phyloP scores from a whole-genome alignment of 1,140 invertebrate genomes.

The Paralvinella palmiformis region DNA sequence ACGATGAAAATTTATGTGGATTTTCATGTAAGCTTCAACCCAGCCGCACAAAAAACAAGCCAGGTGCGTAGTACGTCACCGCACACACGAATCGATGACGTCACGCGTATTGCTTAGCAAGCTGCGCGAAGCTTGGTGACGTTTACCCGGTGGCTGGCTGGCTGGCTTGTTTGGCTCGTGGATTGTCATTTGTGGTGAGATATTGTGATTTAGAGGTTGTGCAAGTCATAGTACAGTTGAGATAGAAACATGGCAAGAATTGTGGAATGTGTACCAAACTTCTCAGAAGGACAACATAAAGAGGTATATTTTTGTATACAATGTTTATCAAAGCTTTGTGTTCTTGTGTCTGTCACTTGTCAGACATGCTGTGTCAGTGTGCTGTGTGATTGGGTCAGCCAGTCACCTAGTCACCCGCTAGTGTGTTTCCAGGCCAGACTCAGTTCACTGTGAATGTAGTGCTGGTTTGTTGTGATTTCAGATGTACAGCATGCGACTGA shows the following conservation, averaged over 20 bases:
- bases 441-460: too few relatives aligned
- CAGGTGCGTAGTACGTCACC: constrained; percentile 4
- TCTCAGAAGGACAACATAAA: constrained; percentile 56
- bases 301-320: constrained; percentile 43
- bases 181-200: not conserved
- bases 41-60: not conserved
- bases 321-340: too few relatives aligned
- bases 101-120: constrained; percentile 36
- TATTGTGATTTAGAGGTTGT: not conserved
- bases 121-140: constrained; percentile 37
- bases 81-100: constrained; percentile 27
- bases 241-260: constrained; percentile 44
- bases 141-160: too few relatives aligned
- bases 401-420: too few relatives aligned
- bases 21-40: not conserved
- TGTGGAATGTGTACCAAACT: constrained; percentile 58
- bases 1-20: not conserved
- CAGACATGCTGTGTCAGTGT: too few relatives aligned
- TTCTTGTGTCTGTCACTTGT: too few relatives aligned
- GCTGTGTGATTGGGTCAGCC: too few relatives aligned
- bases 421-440: too few relatives aligned
- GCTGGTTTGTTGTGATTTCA: too few relatives aligned
- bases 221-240: not conserved
- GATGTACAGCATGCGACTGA: too few relatives aligned
- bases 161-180: too few relatives aligned